These are phyloP conservation scores for Clusia tigrina DNA, from an alignment of 2,888 invertebrate genomes.

Conservation along the genomic window DNA sequence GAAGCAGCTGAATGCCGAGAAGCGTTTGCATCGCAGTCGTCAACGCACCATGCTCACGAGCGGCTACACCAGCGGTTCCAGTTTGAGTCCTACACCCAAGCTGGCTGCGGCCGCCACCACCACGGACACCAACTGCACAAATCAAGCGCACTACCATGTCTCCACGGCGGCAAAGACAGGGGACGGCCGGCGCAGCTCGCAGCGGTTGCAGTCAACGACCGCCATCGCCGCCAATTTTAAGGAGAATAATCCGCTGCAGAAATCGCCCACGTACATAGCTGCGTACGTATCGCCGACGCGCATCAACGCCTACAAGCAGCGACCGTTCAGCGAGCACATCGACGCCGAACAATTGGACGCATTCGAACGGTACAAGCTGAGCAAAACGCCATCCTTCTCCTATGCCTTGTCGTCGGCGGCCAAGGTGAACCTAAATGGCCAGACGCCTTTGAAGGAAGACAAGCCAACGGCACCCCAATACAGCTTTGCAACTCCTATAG, in stretches of 20 bases:
- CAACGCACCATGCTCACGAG: conserved; percentile 64
- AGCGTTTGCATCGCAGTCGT: conserved; percentile 70
- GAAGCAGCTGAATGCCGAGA: conserved; percentile 71
- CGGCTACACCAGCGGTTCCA: conserved; percentile 56
- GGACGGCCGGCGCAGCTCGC: conserved; percentile 21
- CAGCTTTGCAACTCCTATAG: conserved; percentile 26
- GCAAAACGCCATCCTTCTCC: conserved; percentile 62
- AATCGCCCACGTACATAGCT: conserved; percentile 51
- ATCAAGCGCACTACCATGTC: conserved; percentile 60
- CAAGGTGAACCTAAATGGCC: conserved; percentile 33
- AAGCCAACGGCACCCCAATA: not conserved
- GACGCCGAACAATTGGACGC: conserved; percentile 47
- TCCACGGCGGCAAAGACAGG: conserved; percentile 45
- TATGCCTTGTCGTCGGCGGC: conserved; percentile 30
- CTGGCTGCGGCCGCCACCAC: conserved; percentile 53
- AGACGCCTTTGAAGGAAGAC: conserved; percentile 29
- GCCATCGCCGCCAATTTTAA: conserved; percentile 34
- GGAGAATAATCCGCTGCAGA: conserved; percentile 47
- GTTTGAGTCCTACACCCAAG: conserved; percentile 60
- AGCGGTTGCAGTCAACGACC: conserved; percentile 1
- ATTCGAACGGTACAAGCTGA: conserved; percentile 54
- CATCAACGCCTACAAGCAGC: conserved; percentile 48
- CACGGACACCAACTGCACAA: conserved; percentile 56
- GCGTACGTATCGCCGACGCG: conserved; percentile 46
- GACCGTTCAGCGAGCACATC: conserved; percentile 61